phyloP scores from a whole-genome alignment of 1,140 invertebrate species.

The Leptoteleia sp. region DNA sequence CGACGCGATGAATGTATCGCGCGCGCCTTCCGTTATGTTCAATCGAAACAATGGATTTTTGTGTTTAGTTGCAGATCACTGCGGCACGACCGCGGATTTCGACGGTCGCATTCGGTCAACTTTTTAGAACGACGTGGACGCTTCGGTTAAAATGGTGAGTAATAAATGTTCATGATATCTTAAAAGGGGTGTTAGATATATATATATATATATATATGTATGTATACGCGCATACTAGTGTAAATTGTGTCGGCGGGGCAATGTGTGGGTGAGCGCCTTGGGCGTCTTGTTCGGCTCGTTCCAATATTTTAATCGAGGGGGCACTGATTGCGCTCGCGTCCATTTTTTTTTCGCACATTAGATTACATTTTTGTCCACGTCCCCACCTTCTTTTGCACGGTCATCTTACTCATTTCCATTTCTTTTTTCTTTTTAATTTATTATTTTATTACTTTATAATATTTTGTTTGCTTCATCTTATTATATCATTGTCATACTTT shows the following conservation, averaged over 20 bases:
- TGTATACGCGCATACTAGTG: not conserved
- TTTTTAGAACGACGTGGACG: slow-evolving; percentile 19
- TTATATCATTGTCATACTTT: too few relatives aligned
- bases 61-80: slow-evolving; percentile 70
- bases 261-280: slow-evolving; percentile 26
- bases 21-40: not conserved
- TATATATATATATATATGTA: not conserved
- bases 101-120: slow-evolving; percentile 31
- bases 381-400: too few relatives aligned
- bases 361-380: too few relatives aligned
- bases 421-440: too few relatives aligned
- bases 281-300: slow-evolving; percentile 47
- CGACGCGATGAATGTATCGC: slow-evolving; percentile 48
- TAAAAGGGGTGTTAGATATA: not conserved
- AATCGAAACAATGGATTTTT: slow-evolving; percentile 57
- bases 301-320: slow-evolving; percentile 53
- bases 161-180: slow-evolving; percentile 19
- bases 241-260: too few relatives aligned
- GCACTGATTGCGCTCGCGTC: slow-evolving; percentile 44
- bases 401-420: too few relatives aligned
- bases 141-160: slow-evolving; percentile 57
- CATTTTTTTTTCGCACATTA: slow-evolving; percentile 3
- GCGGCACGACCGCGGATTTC: slow-evolving; percentile 55
- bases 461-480: too few relatives aligned
- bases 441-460: too few relatives aligned